Percentiles rank a stretch among this genome's conserved stretches.
Evolutionary conservation across 2,888 invertebrate genomes (phyloP).

Genomic region (Drosophila pegasa): DNA sequence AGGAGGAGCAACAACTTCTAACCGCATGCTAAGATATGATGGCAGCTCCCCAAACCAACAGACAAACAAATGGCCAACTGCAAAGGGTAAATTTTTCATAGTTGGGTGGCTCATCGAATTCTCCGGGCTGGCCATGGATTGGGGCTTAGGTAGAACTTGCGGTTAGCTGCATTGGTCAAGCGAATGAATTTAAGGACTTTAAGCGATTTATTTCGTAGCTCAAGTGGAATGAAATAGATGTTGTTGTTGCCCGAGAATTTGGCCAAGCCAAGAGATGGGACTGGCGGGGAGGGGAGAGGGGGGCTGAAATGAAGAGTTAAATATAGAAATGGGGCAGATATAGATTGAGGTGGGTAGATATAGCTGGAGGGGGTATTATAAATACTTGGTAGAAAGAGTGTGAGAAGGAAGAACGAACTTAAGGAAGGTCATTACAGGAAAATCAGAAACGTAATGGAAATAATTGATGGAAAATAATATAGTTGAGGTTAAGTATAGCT

Average conservation of each 20-base stretch:
- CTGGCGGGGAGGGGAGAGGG: too few species aligned
- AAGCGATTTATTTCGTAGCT: slow-evolving; percentile 12
- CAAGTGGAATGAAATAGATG: background rate
- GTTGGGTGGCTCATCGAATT: slow-evolving; percentile 49
- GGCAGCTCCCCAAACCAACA: slow-evolving; percentile 57
- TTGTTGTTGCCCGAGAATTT: background rate
- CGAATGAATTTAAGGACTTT: slow-evolving; percentile 27
- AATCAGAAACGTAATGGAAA: too few species aligned
- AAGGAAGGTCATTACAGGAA: too few species aligned
- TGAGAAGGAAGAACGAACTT: too few species aligned
- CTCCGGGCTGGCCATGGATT: background rate
- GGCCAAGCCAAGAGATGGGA: too few species aligned
- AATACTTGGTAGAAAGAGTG: too few species aligned
- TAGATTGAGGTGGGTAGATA: background rate
- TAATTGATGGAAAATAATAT: too few species aligned
- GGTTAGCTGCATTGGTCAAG: slow-evolving; percentile 44
- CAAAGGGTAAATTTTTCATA: slow-evolving; percentile 80
- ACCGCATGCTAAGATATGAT: slow-evolving; percentile 75
- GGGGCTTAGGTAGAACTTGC: slow-evolving; percentile 11
- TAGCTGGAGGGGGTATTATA: background rate
- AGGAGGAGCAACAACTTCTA: slow-evolving; percentile 15
- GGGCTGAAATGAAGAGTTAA: too few species aligned
- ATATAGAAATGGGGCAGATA: background rate
- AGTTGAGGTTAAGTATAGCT: too few species aligned
- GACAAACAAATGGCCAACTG: slow-evolving; percentile 76